A percentile compares a stretch with the other conserved stretches of the same genome.
Conservation (phyloP, 2,113 vertebrate species). For the Chauna torquata region DNA sequence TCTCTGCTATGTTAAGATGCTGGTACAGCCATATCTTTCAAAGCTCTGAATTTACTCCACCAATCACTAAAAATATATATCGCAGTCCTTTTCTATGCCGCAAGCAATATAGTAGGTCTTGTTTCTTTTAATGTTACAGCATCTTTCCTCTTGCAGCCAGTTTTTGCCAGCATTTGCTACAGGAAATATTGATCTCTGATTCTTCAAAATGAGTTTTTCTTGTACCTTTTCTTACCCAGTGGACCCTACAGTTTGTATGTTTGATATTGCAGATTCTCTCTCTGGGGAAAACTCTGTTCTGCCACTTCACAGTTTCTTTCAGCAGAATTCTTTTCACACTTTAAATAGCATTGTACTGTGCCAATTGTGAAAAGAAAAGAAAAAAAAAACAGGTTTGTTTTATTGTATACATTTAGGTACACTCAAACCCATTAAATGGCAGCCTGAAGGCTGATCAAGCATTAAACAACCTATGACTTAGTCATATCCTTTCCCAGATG, state of each 20-base stretch:
- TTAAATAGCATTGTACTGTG: not conserved
- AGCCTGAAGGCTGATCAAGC: not conserved
- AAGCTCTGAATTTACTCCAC: not conserved
- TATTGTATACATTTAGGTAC: not conserved
- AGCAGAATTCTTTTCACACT: slow-evolving; percentile 28
- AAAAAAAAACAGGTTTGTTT: not conserved
- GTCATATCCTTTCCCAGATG: not conserved
- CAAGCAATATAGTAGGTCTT: slow-evolving; percentile 22
- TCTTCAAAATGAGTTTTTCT: slow-evolving; percentile 57
- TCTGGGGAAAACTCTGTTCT: slow-evolving; percentile 9
- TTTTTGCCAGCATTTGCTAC: not conserved
- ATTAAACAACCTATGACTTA: not conserved
- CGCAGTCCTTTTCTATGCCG: not conserved
- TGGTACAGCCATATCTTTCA: slow-evolving; percentile 7
- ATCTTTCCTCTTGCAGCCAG: slow-evolving; percentile 26
- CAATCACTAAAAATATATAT: slow-evolving; percentile 13
- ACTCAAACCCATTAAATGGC: not conserved
- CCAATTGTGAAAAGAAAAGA: not conserved
- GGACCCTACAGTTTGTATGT: not conserved
- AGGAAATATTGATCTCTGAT: slow-evolving; percentile 48
- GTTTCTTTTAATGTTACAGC: slow-evolving; percentile 6
- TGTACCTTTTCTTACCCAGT: slow-evolving; percentile 13
- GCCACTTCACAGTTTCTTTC: slow-evolving; percentile 8
- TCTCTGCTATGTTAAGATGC: slow-evolving; percentile 33
- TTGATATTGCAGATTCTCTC: slow-evolving; percentile 25